Evolutionary conservation across 1,140 invertebrate genomes (phyloP), one percentile per base, ranked within the genome.

Genomic region (Drosophila nebulosa): DNA sequence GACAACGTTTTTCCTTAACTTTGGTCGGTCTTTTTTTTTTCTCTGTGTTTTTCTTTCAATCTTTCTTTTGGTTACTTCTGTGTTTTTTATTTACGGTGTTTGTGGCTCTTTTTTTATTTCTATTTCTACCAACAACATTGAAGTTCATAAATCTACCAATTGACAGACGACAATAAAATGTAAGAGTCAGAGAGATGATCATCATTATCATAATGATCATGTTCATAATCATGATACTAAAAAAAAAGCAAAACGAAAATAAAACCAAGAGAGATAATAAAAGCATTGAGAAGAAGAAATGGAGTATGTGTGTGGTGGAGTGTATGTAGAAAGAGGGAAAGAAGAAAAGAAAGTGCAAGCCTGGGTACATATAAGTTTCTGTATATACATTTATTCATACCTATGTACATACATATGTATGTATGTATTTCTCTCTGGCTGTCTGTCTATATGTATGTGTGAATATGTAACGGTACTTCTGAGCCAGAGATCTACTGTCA

Each of bases 321-420:
- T 27, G 26, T 27, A 27, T 60, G 61, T 24, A 53, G 59, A 74
- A 66, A 74, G 16, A 72, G 30, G 53, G 35, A 69, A 22, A 66
- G 70, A 74, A 75, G 70, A 74, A 75, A 75, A 75, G 73, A 75
- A 75, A 75, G 73, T 75, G 73, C 64, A 69, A 67, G 42, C 71
- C 72, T 61, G 39, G 18, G 46, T 71, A 55, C 60, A 62, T 27
- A 27, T 27, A 27, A 9, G n/a, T n/a, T 7, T 27, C 27, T 27
- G 27, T 9, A 52, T 9, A 14, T 24, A 24, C 53, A 30, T 9
- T 30, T 30, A 30, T 30, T 30, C 10, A 12, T 35, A 16, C 4
- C 16, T 56, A 21, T 10, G 32, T 57, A 5, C 7, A 14, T 2
- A 14, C 50, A 9, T 9, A 30, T 46, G 35, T 60, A 30, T 36